Base-by-base conservation (phyloP, 1,140 invertebrate genomes). In the Drosophila lini region DNA sequence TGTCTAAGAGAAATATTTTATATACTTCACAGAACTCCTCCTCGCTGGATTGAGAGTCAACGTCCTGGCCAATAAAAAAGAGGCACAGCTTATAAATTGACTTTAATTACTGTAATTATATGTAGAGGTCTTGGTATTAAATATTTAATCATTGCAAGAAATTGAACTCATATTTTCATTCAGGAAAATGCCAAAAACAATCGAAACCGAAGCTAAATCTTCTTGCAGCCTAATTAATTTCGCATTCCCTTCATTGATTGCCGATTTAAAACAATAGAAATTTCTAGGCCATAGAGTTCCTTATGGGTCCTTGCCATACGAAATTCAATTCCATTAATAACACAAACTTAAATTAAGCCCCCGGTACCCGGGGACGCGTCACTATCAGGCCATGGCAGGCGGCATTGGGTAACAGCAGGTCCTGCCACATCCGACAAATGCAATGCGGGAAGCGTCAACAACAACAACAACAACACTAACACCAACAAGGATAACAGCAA, bases 311-410 rank as follows among this genome's bases (percentile, higher is more conserved):
- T 38, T 44, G 53, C 28, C 9, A 19, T 15, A 15, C 3, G 44
- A 48, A 85, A 57, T 74, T 56, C 60, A 78, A 83, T 59, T 73
- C 58, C 47, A 70, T 48, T 74, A 57, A 38, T 71, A 50, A 31
- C 41, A 59, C 52, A 52, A 79, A 71, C 74, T 81, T 85, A 67
- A 86, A 81, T 81, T 52, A 69, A 76, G 78, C 41, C 25, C 25
- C 22, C 60, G 15, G 15, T 38, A 55, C 31, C 42, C 34, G 19
- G 45, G 45, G 32, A 45, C 64, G 61, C 64, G 67, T 80, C 83
- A 83, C 88, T 86, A 86, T 86, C 83, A 70, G 70, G 57, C 60
- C 28, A 42, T 61, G 77, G 62, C 74, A 82, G 74, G 78, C 70
- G 48, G 60, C 74, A 47, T 28, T 8, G 73, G 47, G 50, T 44